phyloP scores from a whole-genome alignment of 1,140 invertebrate species.

The Drosophila bocqueti region DNA sequence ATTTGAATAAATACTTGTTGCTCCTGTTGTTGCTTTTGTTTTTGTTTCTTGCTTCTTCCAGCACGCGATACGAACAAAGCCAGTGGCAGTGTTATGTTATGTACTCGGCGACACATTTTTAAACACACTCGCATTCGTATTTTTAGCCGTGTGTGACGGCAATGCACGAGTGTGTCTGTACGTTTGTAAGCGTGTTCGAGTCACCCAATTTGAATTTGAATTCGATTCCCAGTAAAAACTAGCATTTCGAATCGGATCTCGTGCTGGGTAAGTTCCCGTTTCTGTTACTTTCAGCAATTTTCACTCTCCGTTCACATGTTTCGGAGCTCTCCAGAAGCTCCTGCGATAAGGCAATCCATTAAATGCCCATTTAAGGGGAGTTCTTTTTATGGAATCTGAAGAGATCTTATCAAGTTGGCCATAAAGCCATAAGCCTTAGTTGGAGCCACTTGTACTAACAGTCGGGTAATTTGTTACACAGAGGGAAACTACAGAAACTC shows the following conservation, averaged over 20 bases:
- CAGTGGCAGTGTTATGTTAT: slow-evolving; percentile 40
- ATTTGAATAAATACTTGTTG: slow-evolving; percentile 62
- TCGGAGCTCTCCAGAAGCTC: slow-evolving; percentile 4
- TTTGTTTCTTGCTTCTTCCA: slow-evolving; percentile 18
- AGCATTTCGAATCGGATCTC: slow-evolving; percentile 54
- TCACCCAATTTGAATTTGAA: slow-evolving; percentile 23
- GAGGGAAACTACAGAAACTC: too few species aligned
- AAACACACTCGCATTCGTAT: slow-evolving; percentile 15
- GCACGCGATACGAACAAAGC: slow-evolving; percentile 70
- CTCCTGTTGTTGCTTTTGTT: neutral
- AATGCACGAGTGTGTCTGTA: neutral
- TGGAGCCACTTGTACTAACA: slow-evolving; percentile 38
- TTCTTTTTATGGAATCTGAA: slow-evolving; percentile 65
- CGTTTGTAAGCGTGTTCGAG: slow-evolving; percentile 2
- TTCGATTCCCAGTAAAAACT: slow-evolving; percentile 34
- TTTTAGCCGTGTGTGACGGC: slow-evolving; percentile 18
- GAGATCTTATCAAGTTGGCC: slow-evolving; percentile 17
- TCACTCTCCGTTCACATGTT: slow-evolving; percentile 19
- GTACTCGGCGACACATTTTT: slow-evolving; percentile 13
- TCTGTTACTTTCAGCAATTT: slow-evolving; percentile 5
- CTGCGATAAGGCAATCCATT: slow-evolving; percentile 70
- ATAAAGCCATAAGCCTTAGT: slow-evolving; percentile 46
- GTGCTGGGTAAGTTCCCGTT: slow-evolving; percentile 35
- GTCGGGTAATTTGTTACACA: slow-evolving; percentile 4
- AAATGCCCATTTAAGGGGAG: slow-evolving; percentile 66